Base-by-base conservation (phyloP, 2,888 invertebrate genomes). In the Leptinotarsa rubiginosa region DNA sequence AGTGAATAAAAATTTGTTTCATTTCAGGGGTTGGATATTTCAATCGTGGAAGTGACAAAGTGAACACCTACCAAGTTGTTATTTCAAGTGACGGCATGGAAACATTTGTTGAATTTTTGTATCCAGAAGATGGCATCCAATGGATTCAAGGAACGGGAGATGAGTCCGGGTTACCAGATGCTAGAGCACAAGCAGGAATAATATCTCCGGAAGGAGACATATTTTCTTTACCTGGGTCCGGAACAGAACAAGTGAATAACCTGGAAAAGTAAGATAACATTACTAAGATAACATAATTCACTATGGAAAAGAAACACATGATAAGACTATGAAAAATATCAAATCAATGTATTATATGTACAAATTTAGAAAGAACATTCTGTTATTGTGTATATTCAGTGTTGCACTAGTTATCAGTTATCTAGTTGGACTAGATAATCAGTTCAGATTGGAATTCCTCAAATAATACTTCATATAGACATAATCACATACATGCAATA, bases 141-240 rank as follows among this genome's bases (percentile, higher is more conserved):
- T 99, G 99, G 99, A 92, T 96, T 70, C 94, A 95, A 86, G 94
- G 94, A 67, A 93, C 94, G 74, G 90, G 92, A 0, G 93, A 94
- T 80, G 91, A 92, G n/a, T 90, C 92, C n/a, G 93, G 92, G 41
- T 86, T 95, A 65, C 95, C 95, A 0, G 97, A 98, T 84, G 96
- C 97, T 0, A 93, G 96, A 81, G 97, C 97, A 1, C 98, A 99
- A 88, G 97, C 95, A 69, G 98, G 98, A 3, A 94, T 99, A 82
- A 92, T 96, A 78, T 91, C 96, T 1, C 94, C 94, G 77, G 96
- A 96, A 85, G 95, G 95, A 56, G 91, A 94, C 74, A 89, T 92
- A 72, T 93, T 92, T 83, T 91, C 92, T 3, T 89, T 98, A 22
- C 93, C 94, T 75, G 96, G 96, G 71, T 98, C 98, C 16, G 98